A percentile compares a stretch with the other conserved stretches of the same genome.
Evolutionary conservation across 2,888 invertebrate species (phyloP).

Genomic region (Rhopalosiphum nymphaeae): DNA sequence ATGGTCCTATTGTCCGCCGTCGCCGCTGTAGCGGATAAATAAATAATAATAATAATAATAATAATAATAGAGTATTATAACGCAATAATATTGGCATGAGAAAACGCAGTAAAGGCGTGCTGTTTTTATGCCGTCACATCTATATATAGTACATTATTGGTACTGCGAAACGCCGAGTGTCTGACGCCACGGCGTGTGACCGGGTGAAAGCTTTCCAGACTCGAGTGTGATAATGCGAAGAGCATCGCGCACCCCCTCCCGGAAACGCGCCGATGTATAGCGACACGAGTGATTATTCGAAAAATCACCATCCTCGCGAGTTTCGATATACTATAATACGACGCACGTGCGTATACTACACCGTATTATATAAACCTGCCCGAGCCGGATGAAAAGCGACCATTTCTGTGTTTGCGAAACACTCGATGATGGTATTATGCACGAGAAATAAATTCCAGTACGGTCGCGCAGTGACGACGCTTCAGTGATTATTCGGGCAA

Average conservation of each 20-base stretch:
- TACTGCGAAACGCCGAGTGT: background rate
- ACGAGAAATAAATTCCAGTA: background rate
- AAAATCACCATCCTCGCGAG: background rate
- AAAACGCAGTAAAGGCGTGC: background rate
- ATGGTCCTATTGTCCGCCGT: slow-evolving; percentile 27
- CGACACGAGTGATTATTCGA: background rate
- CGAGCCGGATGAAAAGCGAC: background rate
- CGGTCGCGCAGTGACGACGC: background rate
- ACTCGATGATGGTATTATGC: background rate
- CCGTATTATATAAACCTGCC: no score
- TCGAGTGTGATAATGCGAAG: background rate
- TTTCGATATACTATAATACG: background rate
- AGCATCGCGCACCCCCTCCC: background rate
- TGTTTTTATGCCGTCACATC: background rate
- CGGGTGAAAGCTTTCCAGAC: background rate
- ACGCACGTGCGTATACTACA: no score
- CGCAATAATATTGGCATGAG: background rate
- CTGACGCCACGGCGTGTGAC: no score
- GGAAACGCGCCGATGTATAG: background rate
- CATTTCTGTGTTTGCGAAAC: background rate
- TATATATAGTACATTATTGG: background rate
- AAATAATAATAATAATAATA: slow-evolving; percentile 31
- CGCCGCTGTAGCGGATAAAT: background rate
- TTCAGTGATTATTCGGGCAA: background rate
- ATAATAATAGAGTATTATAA: slow-evolving; percentile 32